Evolutionary conservation across 2,888 invertebrate genomes (phyloP).

Genomic region (Synergus gifuensis): DNA sequence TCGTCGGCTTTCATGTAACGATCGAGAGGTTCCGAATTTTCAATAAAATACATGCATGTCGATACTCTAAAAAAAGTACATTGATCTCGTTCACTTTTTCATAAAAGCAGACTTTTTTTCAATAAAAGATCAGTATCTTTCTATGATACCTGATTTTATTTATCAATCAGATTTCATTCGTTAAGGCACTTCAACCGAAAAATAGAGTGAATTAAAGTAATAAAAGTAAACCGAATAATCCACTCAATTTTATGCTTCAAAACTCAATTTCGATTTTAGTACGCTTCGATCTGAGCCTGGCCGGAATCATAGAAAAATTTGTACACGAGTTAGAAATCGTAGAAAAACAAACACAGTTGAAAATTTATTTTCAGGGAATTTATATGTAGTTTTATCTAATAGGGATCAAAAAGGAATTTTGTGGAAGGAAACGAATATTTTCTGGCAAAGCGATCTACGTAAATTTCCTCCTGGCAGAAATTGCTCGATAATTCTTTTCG

Average conservation of each 20-base stretch:
- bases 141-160: not conserved
- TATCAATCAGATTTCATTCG: not conserved
- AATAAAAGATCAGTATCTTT: not conserved
- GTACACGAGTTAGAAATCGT: not conserved
- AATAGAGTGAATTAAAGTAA: not conserved
- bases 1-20: not conserved
- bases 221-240: no score
- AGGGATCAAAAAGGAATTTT: constrained; percentile 15
- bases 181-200: not conserved
- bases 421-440: constrained; percentile 12
- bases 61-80: not conserved
- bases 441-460: constrained; percentile 28
- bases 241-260: no score
- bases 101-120: not conserved
- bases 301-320: no score
- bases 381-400: constrained; percentile 19
- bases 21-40: constrained; percentile 5
- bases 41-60: not conserved
- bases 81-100: not conserved
- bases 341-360: not conserved
- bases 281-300: no score
- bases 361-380: not conserved
- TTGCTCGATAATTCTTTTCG: constrained; percentile 32
- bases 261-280: no score
- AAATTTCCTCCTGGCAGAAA: constrained; percentile 21